Conservation (phyloP, 2,888 invertebrate genomes). For the Platycnemis pennipes region DNA sequence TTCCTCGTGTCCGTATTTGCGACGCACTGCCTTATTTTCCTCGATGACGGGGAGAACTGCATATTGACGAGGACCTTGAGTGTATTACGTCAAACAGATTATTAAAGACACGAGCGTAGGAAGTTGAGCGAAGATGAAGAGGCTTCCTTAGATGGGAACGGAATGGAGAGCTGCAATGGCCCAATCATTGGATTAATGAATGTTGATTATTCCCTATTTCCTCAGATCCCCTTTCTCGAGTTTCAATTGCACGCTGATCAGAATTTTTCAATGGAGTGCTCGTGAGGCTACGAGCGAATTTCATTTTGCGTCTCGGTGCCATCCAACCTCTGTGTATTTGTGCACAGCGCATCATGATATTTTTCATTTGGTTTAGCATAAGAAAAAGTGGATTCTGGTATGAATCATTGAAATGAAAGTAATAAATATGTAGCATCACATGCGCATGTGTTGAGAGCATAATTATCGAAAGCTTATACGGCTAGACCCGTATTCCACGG, state of each 20-base stretch:
- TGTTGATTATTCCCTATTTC: not conserved
- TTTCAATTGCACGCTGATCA: not conserved
- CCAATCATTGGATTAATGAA: not conserved
- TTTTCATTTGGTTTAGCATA: no score
- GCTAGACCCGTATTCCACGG: no score
- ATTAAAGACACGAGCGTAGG: not conserved
- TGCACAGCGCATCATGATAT: no score
- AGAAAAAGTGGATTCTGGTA: no score
- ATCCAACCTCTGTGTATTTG: no score
- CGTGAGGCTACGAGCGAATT: not conserved
- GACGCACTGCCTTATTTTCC: not conserved
- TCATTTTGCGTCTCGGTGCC: not conserved
- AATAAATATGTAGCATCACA: no score
- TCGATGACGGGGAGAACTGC: not conserved
- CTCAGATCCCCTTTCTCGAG: not conserved
- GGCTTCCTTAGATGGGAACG: not conserved
- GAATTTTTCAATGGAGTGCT: not conserved
- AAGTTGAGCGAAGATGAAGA: not conserved
- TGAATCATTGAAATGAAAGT: no score
- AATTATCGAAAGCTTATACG: no score
- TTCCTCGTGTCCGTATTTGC: not conserved
- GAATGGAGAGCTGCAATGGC: not conserved
- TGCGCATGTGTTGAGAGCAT: no score
- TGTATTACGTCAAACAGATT: not conserved
- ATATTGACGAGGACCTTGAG: not conserved